These are phyloP conservation scores for Congeria kusceri DNA, from an alignment of 2,888 invertebrate genomes.

Conservation along the genomic window DNA sequence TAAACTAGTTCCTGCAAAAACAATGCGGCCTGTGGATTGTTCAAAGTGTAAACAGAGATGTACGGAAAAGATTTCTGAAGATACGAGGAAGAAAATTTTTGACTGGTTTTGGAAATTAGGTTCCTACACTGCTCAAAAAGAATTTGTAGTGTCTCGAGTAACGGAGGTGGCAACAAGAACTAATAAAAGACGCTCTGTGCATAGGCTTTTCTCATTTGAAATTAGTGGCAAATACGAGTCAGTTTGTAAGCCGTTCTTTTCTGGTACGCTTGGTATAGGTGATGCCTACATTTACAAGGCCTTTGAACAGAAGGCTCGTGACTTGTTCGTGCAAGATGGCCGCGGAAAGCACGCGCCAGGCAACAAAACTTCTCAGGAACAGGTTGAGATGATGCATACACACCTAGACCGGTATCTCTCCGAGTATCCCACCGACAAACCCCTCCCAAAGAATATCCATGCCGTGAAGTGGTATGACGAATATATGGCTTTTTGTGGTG, in stretches of 20 bases:
- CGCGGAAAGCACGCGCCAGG: conserved; percentile 57
- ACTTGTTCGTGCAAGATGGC: conserved; percentile 57
- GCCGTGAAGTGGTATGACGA: conserved; percentile 61
- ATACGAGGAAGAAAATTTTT: conserved; percentile 56
- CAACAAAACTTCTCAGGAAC: conserved; percentile 49
- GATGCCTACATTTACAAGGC: conserved; percentile 57
- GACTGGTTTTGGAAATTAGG: conserved; percentile 58
- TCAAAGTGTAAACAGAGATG: conserved; percentile 59
- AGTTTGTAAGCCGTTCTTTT: conserved; percentile 59
- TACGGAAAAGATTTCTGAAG: conserved; percentile 53
- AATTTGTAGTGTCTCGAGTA: conserved; percentile 59
- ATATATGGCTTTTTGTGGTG: conserved; percentile 31
- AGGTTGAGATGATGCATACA: conserved; percentile 48
- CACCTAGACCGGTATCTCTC: conserved; percentile 44
- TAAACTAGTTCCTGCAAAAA: conserved; percentile 45
- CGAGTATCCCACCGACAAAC: conserved; percentile 31
- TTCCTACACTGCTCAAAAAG: conserved; percentile 58
- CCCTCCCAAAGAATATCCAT: conserved; percentile 57
- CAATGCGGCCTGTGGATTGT: conserved; percentile 47
- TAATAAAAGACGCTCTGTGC: conserved; percentile 50
- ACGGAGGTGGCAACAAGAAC: conserved; percentile 49
- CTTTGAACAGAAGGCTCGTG: conserved; percentile 55
- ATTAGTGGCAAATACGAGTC: conserved; percentile 60
- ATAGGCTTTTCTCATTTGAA: conserved; percentile 60
- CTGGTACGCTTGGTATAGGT: conserved; percentile 57